Conservation (phyloP, 2,797 vertebrate species). For the Ficedula albicollis region DNA sequence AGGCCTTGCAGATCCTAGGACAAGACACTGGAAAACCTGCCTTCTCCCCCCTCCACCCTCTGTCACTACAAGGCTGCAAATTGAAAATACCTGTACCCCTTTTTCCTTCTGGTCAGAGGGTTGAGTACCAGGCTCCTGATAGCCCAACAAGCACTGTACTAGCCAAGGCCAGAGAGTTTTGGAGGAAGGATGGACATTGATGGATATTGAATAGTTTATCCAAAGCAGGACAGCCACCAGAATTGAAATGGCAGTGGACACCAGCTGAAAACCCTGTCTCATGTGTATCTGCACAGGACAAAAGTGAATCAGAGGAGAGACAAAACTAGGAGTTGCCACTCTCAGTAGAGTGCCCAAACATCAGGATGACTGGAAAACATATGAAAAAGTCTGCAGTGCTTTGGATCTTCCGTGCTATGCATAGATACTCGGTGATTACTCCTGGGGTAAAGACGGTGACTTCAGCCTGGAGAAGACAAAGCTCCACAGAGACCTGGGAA, state of each 20-base stretch:
- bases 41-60: background rate
- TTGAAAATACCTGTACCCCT: fast-evolving
- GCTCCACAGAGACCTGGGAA: background rate
- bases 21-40: background rate
- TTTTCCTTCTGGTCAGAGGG: background rate
- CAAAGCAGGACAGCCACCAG: background rate
- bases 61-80: background rate
- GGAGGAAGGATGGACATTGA: background rate
- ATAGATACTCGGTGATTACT: background rate
- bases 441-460: background rate
- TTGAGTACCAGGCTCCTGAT: background rate
- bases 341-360: too few species aligned
- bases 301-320: background rate
- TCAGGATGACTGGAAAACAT: too few species aligned
- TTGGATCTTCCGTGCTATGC: too few species aligned
- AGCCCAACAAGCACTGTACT: background rate
- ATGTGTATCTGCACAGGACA: background rate
- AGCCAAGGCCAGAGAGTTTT: background rate
- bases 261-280: background rate
- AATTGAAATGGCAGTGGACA: background rate
- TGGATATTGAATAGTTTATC: background rate
- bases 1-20: background rate
- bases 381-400: too few species aligned
- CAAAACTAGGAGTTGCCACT: background rate
- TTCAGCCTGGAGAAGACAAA: background rate